Base-by-base conservation (phyloP, 2,113 vertebrate species). In the Bothrops jararaca region DNA sequence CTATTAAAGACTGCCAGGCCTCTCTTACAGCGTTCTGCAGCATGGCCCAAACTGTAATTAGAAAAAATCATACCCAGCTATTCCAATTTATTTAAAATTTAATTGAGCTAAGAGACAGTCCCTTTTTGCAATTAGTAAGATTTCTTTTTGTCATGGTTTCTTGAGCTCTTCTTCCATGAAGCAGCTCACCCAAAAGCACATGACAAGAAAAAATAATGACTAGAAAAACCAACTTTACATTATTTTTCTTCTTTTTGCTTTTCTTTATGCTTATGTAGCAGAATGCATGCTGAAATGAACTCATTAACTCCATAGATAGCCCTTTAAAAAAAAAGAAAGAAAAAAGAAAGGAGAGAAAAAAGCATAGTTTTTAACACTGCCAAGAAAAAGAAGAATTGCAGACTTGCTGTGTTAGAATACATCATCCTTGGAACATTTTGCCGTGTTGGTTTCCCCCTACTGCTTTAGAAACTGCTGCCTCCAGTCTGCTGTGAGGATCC, bases 51-150 rank as follows among this genome's bases (percentile, higher is more conserved):
- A 39, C 26, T 60, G n/a, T 86, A 86, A 92, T 90, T 50, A 90
- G 74, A 50, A 52, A 89, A 42, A 89, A 64, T 60, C n/a, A 86
- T 93, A 88, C 93, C 64, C 90, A 94, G 89, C 93, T 95, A 93
- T 95, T 96, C 92, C 93, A 95, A 56, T 91, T 95, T 95, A 88
- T 94, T 96, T 96, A 93, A 95, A 95, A 94, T 96, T 95, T 94
- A 96, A 95, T 94, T 96, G 94, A 96, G 64, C 90, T 94, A 54
- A 95, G 89, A 92, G 69, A 85, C 69, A 95, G 3, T 52, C 34
- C 3, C 90, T 95, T 24, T 92, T 96, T 93, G 48, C 48, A 95
- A 91, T 94, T 95, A 92, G 57, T 74, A 94, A 58, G 2, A 34
- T 53, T 91, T 94, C 50, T 60, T 60, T 92, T 60, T 58, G 64